Evolutionary conservation across 2,113 vertebrate genomes (phyloP), one percentile per base, ranked within the genome.

Genomic region (Megalops atlanticus): DNA sequence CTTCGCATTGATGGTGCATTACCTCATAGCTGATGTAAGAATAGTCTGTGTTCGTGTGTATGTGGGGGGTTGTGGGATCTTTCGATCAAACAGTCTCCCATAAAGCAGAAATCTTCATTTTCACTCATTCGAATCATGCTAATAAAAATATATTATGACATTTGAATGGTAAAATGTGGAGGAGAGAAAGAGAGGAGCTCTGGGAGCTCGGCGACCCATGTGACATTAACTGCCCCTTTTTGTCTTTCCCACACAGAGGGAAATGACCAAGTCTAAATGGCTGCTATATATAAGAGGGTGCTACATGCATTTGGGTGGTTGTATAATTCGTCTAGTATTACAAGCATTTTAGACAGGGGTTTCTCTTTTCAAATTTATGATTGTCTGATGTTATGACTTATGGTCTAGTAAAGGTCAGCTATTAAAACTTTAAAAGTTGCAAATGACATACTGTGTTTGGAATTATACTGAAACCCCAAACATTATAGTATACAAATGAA

Each of bases 231-330:
- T 91, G 86, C 86, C 92, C 91, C 88, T 92, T 91, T 95, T 93
- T 94, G 89, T 95, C 91, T 95, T 96, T 96, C 95, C 95, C 96
- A 96, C 95, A 96, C 93, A 91, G 88, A 90, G 89, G 87, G 88
- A 87, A 89, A 89, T 90, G 90, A 90, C 76, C 3, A 2, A 89
- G 87, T 82, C 92, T 89, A 86, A 88, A 94, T 89, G 81, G 86
- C 58, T 94, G 82, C 92, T 92, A 86, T 92, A 91, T 91, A 91
- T 92, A 89, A 0, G 0, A 80, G 27, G 36, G 83, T 82, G 83
- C 83, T 80, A 85, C 87, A 86, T 83, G 84, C 77, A 79, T 83
- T 84, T 74, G 84, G 85, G 84, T 87, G 88, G 86, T 77, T 36
- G 39, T 86, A 0, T 7, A 87, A 81, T 85, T 88, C 85, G 84